A percentile compares a stretch with the other conserved stretches of the same genome.
These are phyloP conservation scores for Lasioglossum lativentre DNA, from an alignment of 2,888 invertebrate species.

Conservation along the genomic window DNA sequence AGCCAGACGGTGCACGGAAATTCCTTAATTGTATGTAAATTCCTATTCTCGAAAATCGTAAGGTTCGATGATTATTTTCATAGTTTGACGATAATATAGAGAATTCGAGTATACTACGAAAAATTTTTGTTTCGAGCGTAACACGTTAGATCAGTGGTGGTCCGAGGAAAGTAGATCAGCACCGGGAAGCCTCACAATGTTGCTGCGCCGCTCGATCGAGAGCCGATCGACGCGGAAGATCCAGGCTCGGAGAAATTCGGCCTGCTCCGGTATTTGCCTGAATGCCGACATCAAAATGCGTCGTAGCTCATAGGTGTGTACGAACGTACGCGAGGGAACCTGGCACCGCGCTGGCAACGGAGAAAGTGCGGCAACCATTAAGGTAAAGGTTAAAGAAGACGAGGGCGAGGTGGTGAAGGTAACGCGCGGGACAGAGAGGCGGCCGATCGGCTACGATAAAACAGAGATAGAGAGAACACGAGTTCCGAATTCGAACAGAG, in stretches of 20 bases:
- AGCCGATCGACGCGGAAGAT: not conserved
- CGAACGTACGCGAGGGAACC: slow-evolving; percentile 63
- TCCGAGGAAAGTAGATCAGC: not conserved
- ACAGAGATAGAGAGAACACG: not conserved
- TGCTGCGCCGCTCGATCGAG: not conserved
- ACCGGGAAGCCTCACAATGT: not conserved
- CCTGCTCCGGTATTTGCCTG: slow-evolving; percentile 67
- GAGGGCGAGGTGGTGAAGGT: slow-evolving; percentile 55
- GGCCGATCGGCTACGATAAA: not conserved
- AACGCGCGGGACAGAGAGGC: not conserved
- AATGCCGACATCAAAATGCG: slow-evolving; percentile 71
- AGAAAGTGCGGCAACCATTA: slow-evolving; percentile 82
- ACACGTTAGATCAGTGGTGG: not conserved
- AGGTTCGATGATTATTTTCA: not conserved
- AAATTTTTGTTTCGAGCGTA: not conserved
- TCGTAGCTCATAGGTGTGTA: slow-evolving; percentile 51
- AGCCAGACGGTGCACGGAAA: slow-evolving; percentile 32
- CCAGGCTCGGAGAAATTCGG: slow-evolving; percentile 26
- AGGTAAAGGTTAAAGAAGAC: slow-evolving; percentile 82
- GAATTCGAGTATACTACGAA: not conserved
- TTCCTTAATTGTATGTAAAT: not conserved
- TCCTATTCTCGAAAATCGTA: not conserved
- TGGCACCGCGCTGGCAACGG: slow-evolving; percentile 74
- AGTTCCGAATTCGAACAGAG: not conserved
- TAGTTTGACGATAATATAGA: too few relatives aligned